Base-by-base conservation (phyloP, 2,113 vertebrate genomes). In the Catagonus wagneri region DNA sequence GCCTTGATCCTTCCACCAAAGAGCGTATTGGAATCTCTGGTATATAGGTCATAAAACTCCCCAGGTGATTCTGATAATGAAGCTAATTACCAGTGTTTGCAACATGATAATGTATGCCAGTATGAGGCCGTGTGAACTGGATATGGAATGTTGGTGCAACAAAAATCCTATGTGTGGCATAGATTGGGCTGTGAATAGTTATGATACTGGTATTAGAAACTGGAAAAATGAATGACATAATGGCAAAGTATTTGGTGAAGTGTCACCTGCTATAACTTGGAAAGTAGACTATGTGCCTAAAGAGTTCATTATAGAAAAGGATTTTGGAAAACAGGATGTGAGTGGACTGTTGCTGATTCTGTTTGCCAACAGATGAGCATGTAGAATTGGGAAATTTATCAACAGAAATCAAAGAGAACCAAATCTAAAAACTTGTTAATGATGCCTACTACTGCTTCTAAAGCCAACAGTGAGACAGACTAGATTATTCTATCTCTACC, bases 361-460 rank as follows among this genome's bases (percentile, higher is more conserved):
- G 32, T 80, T 88, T 88, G 68, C 36, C 76, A 92, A 92, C 76
- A 81, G 68, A 75, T 88, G 65, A 79, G 34, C 58, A 54, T 63
- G 1, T 29, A 81, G 44, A 92, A 88, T 50, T 50, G 72, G 16
- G 50, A 1, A 2, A 79, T 89, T 72, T 93, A 56, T 23, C 34
- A 84, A 52, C 23, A 71, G 10, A 90, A 79, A 69, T 69, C 65
- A 84, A 68, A 87, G 66, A 12, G 61, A 89, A 61, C 8, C 34
- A 80, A 58, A n/a, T 76, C 32, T 52, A 72, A 25, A 80, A 63
- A 74, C n/a, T 56, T 71, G 39, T 19, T 36, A 89, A 34, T 66
- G 11, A 96, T 68, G 13, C 58, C 32, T 78, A 8, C 58, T 68
- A 29, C 68, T 94, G 19, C 50, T 65, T n/a, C 50, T 90, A 50